Base-by-base conservation (phyloP, 1,140 invertebrate species). In the Drosophila erecta region DNA sequence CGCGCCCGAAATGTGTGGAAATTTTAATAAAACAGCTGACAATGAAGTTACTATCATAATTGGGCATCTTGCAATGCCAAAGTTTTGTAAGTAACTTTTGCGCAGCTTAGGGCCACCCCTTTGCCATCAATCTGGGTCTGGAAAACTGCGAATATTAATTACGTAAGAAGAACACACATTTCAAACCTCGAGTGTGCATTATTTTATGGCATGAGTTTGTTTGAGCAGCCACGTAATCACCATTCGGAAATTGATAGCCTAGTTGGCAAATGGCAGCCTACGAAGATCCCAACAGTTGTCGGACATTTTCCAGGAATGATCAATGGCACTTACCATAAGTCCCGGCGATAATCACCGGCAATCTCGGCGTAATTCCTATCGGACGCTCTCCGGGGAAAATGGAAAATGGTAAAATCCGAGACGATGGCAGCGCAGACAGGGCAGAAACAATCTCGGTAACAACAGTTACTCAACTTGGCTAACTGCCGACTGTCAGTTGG, bases 391-490 rank as follows among this genome's bases (percentile, higher is more conserved):
- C 47, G 14, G 35, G 56, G 33, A 20, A 60, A 60, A 15, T 22
- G 22, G 10, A 44, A 27, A 17, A 17, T 27, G 15, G 15, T 38
- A 61, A 41, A 58, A 61, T 40, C 22, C 12, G 11, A 47, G 44
- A 33, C 41, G 8, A 61, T 22, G 12, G 33, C 40, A 37, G 37
- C 24, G 47, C 27, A 33, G 47, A 30, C 47, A 50, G 47, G 47
- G 47, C n/a, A 20, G 20, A 44, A 37, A 65, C 72, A 76, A 76
- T 76, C 72, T 75, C 60, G 71, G 72, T 65, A 57, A 76, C 57
- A 74, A 74, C 71, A 74, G 70, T 74, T 74, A 74, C 71, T 74
- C 71, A 74, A 76, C 60, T 76, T 76, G 72, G 71, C 72, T 75
- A 75, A 75, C 72, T 75, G 71, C 54, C 67, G 30, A 62, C 60